A percentile compares a stretch with the other conserved stretches of the same genome.
Evolutionary conservation across 53 echinoderm and acorn worm species (phyloP).

Genomic region (Holothuria leucospilota): DNA sequence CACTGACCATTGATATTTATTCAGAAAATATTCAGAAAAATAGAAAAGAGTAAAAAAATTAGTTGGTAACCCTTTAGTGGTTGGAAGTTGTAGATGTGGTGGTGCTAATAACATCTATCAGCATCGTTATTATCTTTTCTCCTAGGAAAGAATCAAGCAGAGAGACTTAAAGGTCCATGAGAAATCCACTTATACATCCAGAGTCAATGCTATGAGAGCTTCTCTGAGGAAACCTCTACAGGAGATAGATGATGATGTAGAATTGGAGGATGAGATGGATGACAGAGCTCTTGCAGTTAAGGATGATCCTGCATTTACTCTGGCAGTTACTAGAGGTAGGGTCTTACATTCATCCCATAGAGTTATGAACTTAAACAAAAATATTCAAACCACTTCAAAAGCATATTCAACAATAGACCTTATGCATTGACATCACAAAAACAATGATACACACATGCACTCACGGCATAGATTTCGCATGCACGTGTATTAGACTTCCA

Average conservation of each 20-base stretch:
- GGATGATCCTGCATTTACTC: slow-evolving; percentile 93
- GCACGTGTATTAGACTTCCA: neutral
- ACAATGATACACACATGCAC: too few species aligned
- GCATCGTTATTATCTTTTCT: neutral
- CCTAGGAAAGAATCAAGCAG: slow-evolving; percentile 91
- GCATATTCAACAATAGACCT: too few species aligned
- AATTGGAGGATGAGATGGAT: slow-evolving; percentile 71
- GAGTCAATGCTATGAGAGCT: slow-evolving; percentile 92
- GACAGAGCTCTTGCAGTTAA: slow-evolving; percentile 96
- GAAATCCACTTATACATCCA: slow-evolving; percentile 96
- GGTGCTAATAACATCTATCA: too few species aligned
- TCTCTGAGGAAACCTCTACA: slow-evolving; percentile 96
- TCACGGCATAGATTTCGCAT: too few species aligned
- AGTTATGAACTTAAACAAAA: neutral
- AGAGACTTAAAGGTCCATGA: slow-evolving; percentile 90
- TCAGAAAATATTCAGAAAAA: too few species aligned
- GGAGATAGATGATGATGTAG: slow-evolving; percentile 87
- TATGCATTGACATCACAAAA: too few species aligned
- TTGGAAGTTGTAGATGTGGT: too few species aligned
- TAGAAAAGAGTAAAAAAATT: too few species aligned
- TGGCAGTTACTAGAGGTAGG: slow-evolving; percentile 97
- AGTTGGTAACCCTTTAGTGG: too few species aligned
- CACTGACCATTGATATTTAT: too few species aligned
- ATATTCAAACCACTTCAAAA: too few species aligned
- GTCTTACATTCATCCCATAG: too few species aligned